Percentiles rank a stretch among this genome's conserved stretches.
Conservation (phyloP, 1,140 invertebrate genomes). For the Paracyclopina nana region DNA sequence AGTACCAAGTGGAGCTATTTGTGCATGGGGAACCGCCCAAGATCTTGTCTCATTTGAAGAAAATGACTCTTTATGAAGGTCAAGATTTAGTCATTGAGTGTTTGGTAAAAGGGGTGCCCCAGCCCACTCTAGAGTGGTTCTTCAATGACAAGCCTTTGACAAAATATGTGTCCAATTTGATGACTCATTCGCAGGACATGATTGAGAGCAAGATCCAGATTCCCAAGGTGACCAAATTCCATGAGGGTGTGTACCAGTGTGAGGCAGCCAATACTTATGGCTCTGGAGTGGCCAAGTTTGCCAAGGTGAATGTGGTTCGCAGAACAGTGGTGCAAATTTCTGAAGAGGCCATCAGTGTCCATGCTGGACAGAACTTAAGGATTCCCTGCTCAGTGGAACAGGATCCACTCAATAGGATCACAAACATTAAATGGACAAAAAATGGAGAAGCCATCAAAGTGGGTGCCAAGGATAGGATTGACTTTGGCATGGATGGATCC, state of each 20-base stretch:
- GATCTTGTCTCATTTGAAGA: conserved; percentile 11
- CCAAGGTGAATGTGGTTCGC: conserved; percentile 1
- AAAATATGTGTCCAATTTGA: background rate
- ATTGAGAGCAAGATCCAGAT: conserved; percentile 1
- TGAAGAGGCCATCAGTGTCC: conserved; percentile 6
- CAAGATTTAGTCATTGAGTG: conserved; percentile 7
- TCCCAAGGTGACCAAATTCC: background rate
- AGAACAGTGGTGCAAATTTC: conserved; percentile 4
- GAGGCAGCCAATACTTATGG: conserved; percentile 5
- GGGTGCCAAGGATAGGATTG: conserved; percentile 7
- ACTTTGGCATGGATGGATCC: conserved; percentile 16
- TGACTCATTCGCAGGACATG: conserved; percentile 1
- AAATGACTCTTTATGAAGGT: conserved; percentile 9
- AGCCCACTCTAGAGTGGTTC: conserved; percentile 8
- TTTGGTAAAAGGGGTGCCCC: conserved; percentile 10
- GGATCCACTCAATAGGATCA: conserved; percentile 12
- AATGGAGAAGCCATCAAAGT: conserved; percentile 1
- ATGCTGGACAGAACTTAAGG: conserved; percentile 11
- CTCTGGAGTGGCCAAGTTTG: conserved; percentile 11
- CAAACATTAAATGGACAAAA: conserved; percentile 14
- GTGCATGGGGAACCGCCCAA: conserved; percentile 12
- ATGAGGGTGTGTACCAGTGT: conserved; percentile 16
- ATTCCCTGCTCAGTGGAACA: conserved; percentile 8
- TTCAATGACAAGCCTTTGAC: background rate
- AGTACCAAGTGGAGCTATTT: background rate